Conservation (phyloP, 2,113 vertebrate species). For the Solenodon paradoxus region DNA sequence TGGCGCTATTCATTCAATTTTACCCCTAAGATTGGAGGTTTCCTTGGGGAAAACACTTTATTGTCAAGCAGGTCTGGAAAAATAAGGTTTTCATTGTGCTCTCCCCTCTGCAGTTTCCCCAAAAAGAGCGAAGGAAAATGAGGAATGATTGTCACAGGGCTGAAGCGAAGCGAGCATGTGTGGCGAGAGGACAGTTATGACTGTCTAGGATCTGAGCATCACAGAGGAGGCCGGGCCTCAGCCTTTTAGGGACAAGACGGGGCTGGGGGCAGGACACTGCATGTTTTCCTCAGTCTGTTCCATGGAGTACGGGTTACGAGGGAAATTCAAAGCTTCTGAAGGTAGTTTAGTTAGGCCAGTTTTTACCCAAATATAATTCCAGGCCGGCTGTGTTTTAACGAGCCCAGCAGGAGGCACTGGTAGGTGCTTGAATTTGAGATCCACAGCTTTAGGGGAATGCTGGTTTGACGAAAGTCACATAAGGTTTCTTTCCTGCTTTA, state of each 20-base stretch:
- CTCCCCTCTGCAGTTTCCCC: neutral
- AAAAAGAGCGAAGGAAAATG: neutral
- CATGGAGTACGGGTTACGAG: neutral
- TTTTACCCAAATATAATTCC: neutral
- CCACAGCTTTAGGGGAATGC: neutral
- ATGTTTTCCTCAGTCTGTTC: neutral
- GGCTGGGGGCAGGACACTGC: neutral
- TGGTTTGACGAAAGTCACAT: neutral
- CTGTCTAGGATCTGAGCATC: neutral
- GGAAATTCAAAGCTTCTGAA: neutral
- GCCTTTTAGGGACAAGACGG: fast-evolving
- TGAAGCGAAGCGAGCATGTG: neutral
- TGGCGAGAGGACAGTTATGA: neutral
- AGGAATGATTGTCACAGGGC: neutral
- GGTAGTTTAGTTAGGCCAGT: neutral
- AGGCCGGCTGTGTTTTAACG: neutral
- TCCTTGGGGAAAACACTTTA: neutral
- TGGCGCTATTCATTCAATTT: neutral
- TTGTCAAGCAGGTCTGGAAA: neutral
- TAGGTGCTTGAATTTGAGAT: neutral
- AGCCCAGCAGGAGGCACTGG: neutral
- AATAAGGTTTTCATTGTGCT: neutral
- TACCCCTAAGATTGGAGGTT: neutral
- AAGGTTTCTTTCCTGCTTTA: neutral
- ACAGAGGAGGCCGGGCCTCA: fast-evolving